Evolutionary conservation across 2,797 vertebrate genomes (phyloP), one percentile per base, ranked within the genome.

Genomic region (Nyctibius grandis): DNA sequence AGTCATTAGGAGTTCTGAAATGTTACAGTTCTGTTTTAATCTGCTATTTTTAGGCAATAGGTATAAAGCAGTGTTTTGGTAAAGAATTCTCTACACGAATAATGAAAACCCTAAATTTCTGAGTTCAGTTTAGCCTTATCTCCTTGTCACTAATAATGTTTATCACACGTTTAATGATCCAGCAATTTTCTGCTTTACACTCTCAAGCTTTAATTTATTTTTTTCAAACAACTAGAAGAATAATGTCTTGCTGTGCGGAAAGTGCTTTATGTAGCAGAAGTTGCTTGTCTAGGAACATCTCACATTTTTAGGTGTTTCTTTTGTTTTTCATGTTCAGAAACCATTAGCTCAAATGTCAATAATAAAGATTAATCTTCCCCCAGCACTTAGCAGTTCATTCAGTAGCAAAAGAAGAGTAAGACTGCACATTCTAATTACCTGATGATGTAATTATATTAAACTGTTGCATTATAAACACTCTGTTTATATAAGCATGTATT

Each of bases 361-460:
- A 73, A 72, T 68, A 93, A 97, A 90, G 89, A 85, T 64, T 77
- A 79, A 96, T 96, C 45, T 83, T 75, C 56, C 5, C 31, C 51
- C 61, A 88, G 47, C 77, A 72, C 84, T 85, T 94, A 85, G 42
- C 69, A 54, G 21, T 97, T 96, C 38, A 78, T 87, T 85, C 53
- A 44, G 56, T 73, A 76, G 80, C 79, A 88, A 57, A 64, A 96
- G 59, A 83, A 87, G 67, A 50, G 65, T 76, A 69, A 93, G 88
- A 79, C 75, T 91, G 87, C 28, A 89, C 85, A 72, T 96, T 95
- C 48, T 92, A 59, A 93, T 96, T 96, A 86, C 65, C 75, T 56
- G 6, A 15, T 96, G 69, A 96, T 96, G 70, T 92, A 91, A 95
- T 97, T 97, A 95, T 92, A 96, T 92, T 96, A 91, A 95, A 81